Evolutionary conservation across 1,140 invertebrate genomes (phyloP), one percentile per base, ranked within the genome.

Genomic region (Anoplophora glabripennis): DNA sequence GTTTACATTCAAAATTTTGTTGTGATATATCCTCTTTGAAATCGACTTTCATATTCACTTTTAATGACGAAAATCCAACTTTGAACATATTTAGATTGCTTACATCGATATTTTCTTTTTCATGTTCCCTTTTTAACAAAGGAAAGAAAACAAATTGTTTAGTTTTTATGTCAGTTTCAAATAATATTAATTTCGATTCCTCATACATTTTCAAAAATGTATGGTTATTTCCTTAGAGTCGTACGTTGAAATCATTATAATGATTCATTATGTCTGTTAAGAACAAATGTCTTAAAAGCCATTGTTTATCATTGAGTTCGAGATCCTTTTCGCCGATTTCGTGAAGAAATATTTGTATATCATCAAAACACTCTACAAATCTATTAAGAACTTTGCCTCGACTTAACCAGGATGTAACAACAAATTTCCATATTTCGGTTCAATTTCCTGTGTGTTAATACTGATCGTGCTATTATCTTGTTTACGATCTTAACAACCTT

Each of bases 291-390:
- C n/a, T n/a, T 62, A 59, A 52, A 62, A 59, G 52, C 54, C 51
- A 63, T 59, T 63, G 48, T 58, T 61, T 61, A 61, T 61, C 41
- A 61, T 61, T 58, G 55, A 57, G 59, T 53, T 53, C 55, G 49
- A 59, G 60, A 58, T 63, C 21, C 52, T 59, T 63, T 63, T 63
- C 60, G 58, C 49, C 56, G 45, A 63, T 61, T 55, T 61, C 36
- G 59, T 42, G 17, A 61, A 61, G 42, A 51, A 47, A 55, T 56
- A 51, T 59, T 54, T 52, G 15, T 45, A 59, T 52, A 55, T 53
- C 47, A 63, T 28, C 21, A 28, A 28, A 28, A n/a, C n/a, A n/a
- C n/a, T 28, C 21, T 28, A 28, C 5, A 63, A 57, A n/a, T n/a
- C n/a, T n/a, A n/a, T n/a, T n/a, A n/a, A n/a, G n/a, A 63, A 57